Evolutionary conservation across 2,888 invertebrate genomes (phyloP).

Genomic region (Lithophane ornitopus): DNA sequence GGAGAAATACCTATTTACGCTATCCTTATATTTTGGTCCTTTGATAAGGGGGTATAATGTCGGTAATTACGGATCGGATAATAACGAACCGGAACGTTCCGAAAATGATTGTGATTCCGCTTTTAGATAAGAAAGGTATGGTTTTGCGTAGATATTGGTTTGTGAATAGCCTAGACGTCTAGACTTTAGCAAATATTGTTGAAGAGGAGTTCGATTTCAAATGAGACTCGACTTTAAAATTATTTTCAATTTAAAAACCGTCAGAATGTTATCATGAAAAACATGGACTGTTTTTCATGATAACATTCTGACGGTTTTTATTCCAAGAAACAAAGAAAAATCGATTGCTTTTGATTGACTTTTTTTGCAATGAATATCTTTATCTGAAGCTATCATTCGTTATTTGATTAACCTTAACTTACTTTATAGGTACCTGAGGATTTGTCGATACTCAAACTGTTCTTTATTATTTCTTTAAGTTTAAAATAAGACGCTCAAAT

Average conservation of each 20-base stretch:
- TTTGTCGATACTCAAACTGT: background rate
- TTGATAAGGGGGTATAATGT: conserved; percentile 54
- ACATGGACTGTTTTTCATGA: background rate
- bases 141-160: conserved; percentile 11
- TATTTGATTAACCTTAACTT: background rate
- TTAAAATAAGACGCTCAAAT: background rate
- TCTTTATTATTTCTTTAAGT: background rate
- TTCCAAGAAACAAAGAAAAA: background rate
- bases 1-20: conserved; percentile 65
- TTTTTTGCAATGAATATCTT: background rate
- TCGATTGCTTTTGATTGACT: background rate
- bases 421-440: background rate
- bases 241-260: background rate
- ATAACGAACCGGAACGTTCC: conserved; percentile 47
- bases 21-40: conserved; percentile 67
- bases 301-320: background rate
- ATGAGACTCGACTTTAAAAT: background rate
- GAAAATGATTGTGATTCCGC: conserved; percentile 27
- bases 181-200: conserved; percentile 8
- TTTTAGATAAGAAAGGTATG: conserved; percentile 28
- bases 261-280: too few species aligned
- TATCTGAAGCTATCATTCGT: too few species aligned
- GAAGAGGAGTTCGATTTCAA: background rate
- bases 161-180: conserved; percentile 9
- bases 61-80: conserved; percentile 60